These are phyloP conservation scores for Bathynomus jamesi DNA, from an alignment of 1,140 invertebrate species.

Conservation along the genomic window DNA sequence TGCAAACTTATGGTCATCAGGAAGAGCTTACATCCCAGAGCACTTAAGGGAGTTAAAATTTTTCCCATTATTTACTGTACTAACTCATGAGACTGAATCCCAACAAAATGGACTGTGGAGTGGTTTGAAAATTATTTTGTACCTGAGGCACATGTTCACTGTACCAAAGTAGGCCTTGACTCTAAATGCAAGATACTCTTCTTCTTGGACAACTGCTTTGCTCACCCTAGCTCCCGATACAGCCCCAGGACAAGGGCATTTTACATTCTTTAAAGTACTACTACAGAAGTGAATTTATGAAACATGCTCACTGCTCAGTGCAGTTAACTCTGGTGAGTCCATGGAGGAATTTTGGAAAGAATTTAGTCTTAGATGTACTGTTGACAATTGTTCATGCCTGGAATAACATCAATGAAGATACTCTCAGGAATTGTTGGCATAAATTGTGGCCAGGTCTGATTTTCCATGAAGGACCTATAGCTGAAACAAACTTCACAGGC, in stretches of 20 bases:
- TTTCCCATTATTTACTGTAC: not conserved
- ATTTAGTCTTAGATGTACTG: too few species aligned
- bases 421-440: too few species aligned
- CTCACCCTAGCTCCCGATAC: conserved; percentile 4
- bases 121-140: conserved; percentile 14
- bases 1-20: conserved; percentile 13
- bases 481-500: too few species aligned
- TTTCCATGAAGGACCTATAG: too few species aligned
- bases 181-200: conserved; percentile 11
- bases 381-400: too few species aligned
- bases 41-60: not conserved
- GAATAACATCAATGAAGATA: too few species aligned
- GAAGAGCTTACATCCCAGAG: not conserved
- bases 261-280: not conserved
- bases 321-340: too few species aligned
- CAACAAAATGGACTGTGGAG: not conserved
- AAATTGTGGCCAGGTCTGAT: too few species aligned
- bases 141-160: conserved; percentile 9
- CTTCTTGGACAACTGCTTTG: conserved; percentile 9
- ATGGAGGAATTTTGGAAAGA: too few species aligned
- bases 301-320: too few species aligned
- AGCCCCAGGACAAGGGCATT: not conserved
- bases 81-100: not conserved
- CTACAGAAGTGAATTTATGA: not conserved
- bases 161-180: conserved; percentile 5